Conservation (phyloP, 2,113 vertebrate genomes). For the Anhinga anhinga region DNA sequence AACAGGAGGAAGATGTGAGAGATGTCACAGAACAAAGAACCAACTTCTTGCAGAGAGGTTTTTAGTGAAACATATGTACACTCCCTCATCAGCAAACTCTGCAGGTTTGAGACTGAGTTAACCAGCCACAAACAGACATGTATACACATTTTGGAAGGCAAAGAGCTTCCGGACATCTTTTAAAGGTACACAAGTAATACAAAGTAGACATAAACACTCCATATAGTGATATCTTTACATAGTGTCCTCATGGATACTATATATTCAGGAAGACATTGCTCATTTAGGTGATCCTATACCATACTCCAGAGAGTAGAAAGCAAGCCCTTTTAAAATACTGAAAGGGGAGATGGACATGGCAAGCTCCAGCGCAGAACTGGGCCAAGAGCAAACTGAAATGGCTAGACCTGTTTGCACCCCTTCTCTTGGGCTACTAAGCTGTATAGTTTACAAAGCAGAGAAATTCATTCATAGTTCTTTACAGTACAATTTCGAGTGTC, state of each 20-base stretch:
- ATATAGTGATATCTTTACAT: constrained; percentile 13
- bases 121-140: neutral
- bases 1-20: neutral
- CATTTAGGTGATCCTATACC: constrained; percentile 13
- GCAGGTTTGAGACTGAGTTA: constrained; percentile 34
- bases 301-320: constrained; percentile 62
- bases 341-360: constrained; percentile 10
- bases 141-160: constrained; percentile 38
- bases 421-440: constrained; percentile 18
- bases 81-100: neutral
- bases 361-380: neutral
- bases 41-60: constrained; percentile 5
- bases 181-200: constrained; percentile 12
- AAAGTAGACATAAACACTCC: neutral
- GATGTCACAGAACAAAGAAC: neutral
- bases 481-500: neutral
- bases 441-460: constrained; percentile 36
- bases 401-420: constrained; percentile 4
- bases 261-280: constrained; percentile 52
- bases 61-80: constrained; percentile 3
- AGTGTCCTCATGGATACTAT: constrained; percentile 19
- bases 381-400: neutral
- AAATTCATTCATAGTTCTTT: constrained; percentile 5
- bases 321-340: constrained; percentile 63
- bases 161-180: constrained; percentile 32